These are phyloP conservation scores for Lysandra bellargus DNA, from an alignment of 2,888 invertebrate genomes.

Conservation along the genomic window DNA sequence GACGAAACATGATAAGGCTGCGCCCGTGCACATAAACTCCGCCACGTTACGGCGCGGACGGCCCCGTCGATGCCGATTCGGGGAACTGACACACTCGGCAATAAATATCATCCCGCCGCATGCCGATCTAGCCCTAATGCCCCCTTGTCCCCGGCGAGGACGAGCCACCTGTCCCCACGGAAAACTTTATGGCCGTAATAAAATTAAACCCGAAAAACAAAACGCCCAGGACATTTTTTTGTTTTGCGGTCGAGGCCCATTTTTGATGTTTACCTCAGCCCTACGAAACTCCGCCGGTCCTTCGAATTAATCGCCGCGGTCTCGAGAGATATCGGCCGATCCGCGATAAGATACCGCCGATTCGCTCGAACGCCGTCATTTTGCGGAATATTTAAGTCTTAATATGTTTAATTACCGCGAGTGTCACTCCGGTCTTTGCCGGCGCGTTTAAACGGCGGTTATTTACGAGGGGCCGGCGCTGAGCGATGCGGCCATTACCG, in stretches of 20 bases:
- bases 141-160: conserved; percentile 42
- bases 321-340: conserved; percentile 73
- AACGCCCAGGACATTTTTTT: conserved; percentile 66
- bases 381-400: conserved; percentile 53
- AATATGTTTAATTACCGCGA: conserved; percentile 61
- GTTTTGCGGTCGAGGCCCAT: conserved; percentile 69
- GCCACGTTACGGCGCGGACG: conserved; percentile 75
- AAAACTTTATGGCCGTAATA: conserved; percentile 79
- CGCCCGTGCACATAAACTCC: conserved; percentile 65
- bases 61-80: conserved; percentile 79
- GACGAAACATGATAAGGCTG: conserved; percentile 65
- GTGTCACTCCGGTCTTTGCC: conserved; percentile 47
- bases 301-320: conserved; percentile 75
- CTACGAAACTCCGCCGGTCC: conserved; percentile 72
- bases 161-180: conserved; percentile 80
- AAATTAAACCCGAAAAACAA: conserved; percentile 78
- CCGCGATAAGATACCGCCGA: conserved; percentile 66
- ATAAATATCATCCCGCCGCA: conserved; percentile 72
- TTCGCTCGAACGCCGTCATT: conserved; percentile 60
- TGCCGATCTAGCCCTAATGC: conserved; percentile 69
- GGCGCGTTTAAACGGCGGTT: conserved; percentile 33
- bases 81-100: conserved; percentile 79
- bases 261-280: conserved; percentile 80
- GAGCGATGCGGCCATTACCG: conserved; percentile 24
- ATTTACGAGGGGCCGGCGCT: conserved; percentile 32